phyloP scores from a whole-genome alignment of 2,113 vertebrate species.

The Aptenodytes patagonicus region DNA sequence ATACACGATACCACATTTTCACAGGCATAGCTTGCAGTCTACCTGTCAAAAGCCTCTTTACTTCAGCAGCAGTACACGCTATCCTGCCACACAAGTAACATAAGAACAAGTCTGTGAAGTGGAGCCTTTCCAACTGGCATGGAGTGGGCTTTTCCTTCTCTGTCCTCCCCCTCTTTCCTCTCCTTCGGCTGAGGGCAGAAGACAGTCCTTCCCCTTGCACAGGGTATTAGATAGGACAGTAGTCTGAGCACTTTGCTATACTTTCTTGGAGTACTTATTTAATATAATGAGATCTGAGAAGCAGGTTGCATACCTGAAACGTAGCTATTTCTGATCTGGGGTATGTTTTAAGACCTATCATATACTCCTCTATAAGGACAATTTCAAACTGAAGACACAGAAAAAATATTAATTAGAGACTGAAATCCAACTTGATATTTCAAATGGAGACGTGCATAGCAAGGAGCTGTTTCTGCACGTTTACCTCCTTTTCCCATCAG shows the following conservation, averaged over 20 bases:
- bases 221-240: background rate
- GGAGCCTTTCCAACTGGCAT: background rate
- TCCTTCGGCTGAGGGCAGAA: background rate
- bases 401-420: background rate
- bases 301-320: background rate
- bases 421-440: background rate
- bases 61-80: background rate
- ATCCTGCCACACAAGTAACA: background rate
- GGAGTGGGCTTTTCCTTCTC: background rate
- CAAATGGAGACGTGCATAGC: background rate
- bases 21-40: background rate
- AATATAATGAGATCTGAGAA: background rate
- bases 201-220: background rate
- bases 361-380: background rate
- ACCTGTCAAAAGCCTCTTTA: background rate
- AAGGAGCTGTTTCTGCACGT: background rate
- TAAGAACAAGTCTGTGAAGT: background rate
- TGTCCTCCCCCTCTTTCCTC: fast-evolving
- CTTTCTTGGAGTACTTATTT: background rate
- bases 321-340: background rate
- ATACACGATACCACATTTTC: background rate
- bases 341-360: background rate
- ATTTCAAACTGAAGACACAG: background rate
- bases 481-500: background rate
- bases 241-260: background rate